Conservation (phyloP, 2,113 vertebrate genomes). For the Tenrec ecaudatus region DNA sequence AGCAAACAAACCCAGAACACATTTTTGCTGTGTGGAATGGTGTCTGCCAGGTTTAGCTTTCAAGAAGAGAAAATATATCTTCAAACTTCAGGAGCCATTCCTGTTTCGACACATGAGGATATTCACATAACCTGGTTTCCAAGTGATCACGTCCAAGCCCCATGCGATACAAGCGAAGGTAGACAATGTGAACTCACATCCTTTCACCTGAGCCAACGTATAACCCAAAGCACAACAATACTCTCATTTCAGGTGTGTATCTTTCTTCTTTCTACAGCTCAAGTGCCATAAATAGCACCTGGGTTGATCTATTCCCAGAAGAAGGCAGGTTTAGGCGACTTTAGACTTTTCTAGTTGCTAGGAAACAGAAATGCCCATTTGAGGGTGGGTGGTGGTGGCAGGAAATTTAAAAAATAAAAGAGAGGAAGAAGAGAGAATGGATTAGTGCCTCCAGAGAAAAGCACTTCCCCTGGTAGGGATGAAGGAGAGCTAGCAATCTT, state of each 20-base stretch:
- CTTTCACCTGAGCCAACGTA: background rate
- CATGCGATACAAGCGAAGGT: background rate
- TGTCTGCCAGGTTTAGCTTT: background rate
- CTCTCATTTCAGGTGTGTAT: background rate
- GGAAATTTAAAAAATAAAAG: too few relatives aligned
- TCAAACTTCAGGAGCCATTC: background rate
- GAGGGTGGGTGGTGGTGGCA: too few relatives aligned
- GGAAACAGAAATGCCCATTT: conserved; percentile 41
- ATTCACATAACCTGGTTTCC: background rate
- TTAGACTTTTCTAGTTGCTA: conserved; percentile 46
- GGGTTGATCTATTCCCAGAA: conserved; percentile 29
- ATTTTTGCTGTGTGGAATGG: background rate
- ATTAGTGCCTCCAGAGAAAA: background rate
- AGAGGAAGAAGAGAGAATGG: background rate
- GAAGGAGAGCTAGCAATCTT: background rate
- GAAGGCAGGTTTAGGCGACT: background rate
- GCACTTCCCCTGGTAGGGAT: background rate
- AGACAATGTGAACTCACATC: background rate
- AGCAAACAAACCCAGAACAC: background rate
- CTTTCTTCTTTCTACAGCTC: background rate
- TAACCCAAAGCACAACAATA: background rate
- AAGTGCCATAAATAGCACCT: background rate
- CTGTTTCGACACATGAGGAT: background rate
- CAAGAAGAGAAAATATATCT: background rate
- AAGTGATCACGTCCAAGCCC: background rate